A percentile compares a stretch with the other conserved stretches of the same genome.
phyloP scores from a whole-genome alignment of 2,113 vertebrate species.

The Micromys minutus region DNA sequence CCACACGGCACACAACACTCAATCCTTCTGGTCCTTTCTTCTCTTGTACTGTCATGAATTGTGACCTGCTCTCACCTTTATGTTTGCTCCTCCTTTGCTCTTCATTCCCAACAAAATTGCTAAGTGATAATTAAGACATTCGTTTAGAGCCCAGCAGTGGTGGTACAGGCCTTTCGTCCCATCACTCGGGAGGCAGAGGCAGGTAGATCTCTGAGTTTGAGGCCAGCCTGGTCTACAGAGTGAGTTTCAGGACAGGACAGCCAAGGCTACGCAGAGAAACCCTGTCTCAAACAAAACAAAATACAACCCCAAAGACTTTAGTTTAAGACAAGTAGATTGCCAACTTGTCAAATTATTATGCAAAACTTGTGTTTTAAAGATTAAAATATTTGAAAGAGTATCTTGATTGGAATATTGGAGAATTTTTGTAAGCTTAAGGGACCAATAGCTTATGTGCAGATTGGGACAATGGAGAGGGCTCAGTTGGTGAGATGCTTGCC shows the following conservation, averaged over 20 bases:
- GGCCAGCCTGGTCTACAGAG: not conserved
- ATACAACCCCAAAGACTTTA: not conserved
- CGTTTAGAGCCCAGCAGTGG: not conserved
- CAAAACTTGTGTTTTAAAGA: not conserved
- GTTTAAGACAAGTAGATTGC: not conserved
- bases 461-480: not conserved
- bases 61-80: not conserved
- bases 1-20: not conserved
- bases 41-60: not conserved
- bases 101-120: not conserved
- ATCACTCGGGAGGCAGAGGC: not conserved
- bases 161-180: not conserved
- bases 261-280: no score
- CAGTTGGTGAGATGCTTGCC: not conserved
- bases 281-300: not conserved
- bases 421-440: not conserved
- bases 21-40: not conserved
- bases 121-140: not conserved
- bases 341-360: not conserved
- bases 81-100: not conserved
- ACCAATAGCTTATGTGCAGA: not conserved
- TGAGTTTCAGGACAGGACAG: not conserved
- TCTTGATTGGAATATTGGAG: constrained; percentile 31
- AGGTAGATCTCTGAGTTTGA: not conserved
- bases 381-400: constrained; percentile 12